phyloP scores from a whole-genome alignment of 2,888 invertebrate genomes.

The Poecilobothrus nobilitatus region DNA sequence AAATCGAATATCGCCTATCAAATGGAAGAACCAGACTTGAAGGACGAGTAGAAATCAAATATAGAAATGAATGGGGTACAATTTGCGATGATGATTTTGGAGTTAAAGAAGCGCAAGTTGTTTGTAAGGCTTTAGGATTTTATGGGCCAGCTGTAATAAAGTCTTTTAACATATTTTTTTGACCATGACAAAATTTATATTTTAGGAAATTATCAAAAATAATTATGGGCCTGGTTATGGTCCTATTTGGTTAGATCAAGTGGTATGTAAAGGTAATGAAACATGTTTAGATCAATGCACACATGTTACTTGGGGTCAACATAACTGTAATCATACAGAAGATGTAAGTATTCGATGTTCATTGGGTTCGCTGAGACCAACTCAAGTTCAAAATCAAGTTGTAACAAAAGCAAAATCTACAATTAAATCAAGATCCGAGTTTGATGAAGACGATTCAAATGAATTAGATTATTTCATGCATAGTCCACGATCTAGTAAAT shows the following conservation, averaged over 20 bases:
- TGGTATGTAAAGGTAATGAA: constrained; percentile 60
- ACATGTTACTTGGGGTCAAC: constrained; percentile 59
- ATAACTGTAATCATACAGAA: constrained; percentile 64
- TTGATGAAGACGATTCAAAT: constrained; percentile 5
- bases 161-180: background rate
- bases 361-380: constrained; percentile 25
- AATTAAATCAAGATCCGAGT: constrained; percentile 8
- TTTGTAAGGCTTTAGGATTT: constrained; percentile 52
- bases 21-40: constrained; percentile 50
- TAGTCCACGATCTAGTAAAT: constrained; percentile 31
- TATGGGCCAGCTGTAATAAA: constrained; percentile 44
- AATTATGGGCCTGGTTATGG: constrained; percentile 46
- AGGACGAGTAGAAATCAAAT: constrained; percentile 62
- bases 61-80: constrained; percentile 64
- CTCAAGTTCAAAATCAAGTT: constrained; percentile 22
- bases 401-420: constrained; percentile 8
- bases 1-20: constrained; percentile 51
- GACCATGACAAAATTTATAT: background rate
- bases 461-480: constrained; percentile 5
- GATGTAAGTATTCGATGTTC: constrained; percentile 54
- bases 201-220: constrained; percentile 35
- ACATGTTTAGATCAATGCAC: constrained; percentile 53
- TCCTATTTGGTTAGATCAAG: constrained; percentile 64
- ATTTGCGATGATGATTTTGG: constrained; percentile 72
- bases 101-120: constrained; percentile 54